Base-by-base conservation (phyloP, 35 echinoderm and acorn worm species). In the Lytechinus variegatus region DNA sequence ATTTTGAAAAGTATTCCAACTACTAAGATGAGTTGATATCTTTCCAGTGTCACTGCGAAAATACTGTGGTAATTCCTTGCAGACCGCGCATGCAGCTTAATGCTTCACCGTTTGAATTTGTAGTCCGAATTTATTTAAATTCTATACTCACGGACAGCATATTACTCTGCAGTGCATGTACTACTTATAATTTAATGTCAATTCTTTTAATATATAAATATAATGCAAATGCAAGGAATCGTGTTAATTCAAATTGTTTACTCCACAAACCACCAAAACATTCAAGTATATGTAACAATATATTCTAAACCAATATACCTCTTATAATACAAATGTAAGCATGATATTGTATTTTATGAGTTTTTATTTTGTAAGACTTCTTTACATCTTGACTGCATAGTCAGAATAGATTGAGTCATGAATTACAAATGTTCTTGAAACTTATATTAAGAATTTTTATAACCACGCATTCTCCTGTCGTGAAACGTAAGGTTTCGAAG, bases 301-400 rank as follows among this genome's bases (percentile, higher is more conserved):
- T 58, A 79, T 79, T 24, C 16, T 79, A 79, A 79, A 79, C 66
- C 66, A 79, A 79, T 79, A 79, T 79, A 79, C 66, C 66, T 79
- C 66, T 58, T 79, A 71, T 79, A 79, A 44, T 24, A 79, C 8
- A 24, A 24, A 79, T n/a, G 14, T 79, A 19, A 21, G 16, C 14
- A 79, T 79, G 8, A 79, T 1, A 79, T 79, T 79, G 8, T 5
- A 79, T 1, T 79, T 79, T 16, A 79, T 79, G 21, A 79, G 10
- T 60, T 60, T 79, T 79, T n/a, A 5, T 79, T 79, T 79, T 24
- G 66, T n/a, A 27, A 24, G 19, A 24, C 66, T 24, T 79, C 66
- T 79, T 79, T 24, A 79, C 24, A 79, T 24, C n/a, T n/a, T 19
- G 12, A 16, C n/a, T 79, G 21, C 19, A 24, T 79, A n/a, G 12